Percentiles rank a stretch among this genome's conserved stretches.
phyloP scores from a whole-genome alignment of 2,113 vertebrate genomes.

The Pagrus major region DNA sequence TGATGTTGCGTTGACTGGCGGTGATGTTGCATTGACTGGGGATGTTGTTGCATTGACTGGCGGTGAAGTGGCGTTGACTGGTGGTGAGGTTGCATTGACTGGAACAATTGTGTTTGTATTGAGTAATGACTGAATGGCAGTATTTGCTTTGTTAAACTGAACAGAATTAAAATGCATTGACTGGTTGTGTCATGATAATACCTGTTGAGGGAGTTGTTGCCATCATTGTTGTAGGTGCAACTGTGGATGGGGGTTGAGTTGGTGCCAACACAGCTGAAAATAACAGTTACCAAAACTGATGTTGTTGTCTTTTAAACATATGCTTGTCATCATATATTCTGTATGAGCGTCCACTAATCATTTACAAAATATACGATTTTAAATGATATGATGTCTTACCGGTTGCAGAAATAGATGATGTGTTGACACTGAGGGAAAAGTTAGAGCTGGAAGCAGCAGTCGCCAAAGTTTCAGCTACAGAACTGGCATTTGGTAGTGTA shows the following conservation, averaged over 20 bases:
- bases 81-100: background rate
- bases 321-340: background rate
- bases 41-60: background rate
- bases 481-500: background rate
- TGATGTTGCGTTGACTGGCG: background rate
- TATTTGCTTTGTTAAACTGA: no score
- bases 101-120: no score
- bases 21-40: background rate
- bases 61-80: background rate
- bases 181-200: no score
- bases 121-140: no score
- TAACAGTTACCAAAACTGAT: background rate
- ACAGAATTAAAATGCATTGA: no score
- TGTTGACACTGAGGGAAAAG: slow-evolving; percentile 10
- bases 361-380: background rate
- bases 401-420: background rate
- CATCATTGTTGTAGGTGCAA: no score
- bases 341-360: no score
- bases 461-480: slow-evolving; percentile 2
- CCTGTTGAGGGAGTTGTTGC: no score
- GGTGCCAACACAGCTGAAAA: background rate
- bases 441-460: background rate
- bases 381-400: background rate
- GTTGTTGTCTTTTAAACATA: background rate
- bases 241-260: background rate